A percentile compares a stretch with the other conserved stretches of the same genome.
These are phyloP conservation scores for Latrodectus elegans DNA, from an alignment of 2,888 invertebrate species.

Conservation along the genomic window DNA sequence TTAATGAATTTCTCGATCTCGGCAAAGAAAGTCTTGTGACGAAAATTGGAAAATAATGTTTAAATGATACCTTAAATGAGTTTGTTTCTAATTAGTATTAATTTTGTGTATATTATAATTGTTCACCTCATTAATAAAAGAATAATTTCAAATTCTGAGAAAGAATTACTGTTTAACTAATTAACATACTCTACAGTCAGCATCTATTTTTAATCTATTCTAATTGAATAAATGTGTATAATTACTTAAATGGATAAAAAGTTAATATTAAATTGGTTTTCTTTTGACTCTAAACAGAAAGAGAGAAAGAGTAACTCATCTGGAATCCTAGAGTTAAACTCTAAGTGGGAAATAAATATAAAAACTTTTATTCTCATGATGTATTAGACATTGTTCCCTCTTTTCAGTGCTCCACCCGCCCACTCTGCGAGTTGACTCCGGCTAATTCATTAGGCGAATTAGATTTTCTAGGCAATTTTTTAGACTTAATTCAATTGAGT, in stretches of 20 bases:
- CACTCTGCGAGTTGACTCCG: constrained; percentile 25
- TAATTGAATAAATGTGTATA: neutral
- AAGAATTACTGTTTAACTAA: neutral
- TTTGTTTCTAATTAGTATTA: neutral
- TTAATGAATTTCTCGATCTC: no score
- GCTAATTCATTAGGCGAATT: constrained; percentile 63
- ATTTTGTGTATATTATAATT: neutral
- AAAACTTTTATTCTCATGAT: neutral
- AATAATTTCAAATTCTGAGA: neutral
- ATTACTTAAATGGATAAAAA: constrained; percentile 1
- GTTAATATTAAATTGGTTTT: neutral
- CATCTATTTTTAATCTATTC: neutral
- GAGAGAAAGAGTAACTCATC: neutral
- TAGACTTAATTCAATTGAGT: constrained; percentile 61
- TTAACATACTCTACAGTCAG: neutral
- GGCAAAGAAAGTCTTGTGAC: neutral
- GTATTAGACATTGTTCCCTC: constrained; percentile 6
- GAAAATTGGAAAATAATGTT: neutral
- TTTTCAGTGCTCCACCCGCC: constrained; percentile 2
- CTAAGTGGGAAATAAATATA: neutral
- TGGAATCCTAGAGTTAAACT: neutral
- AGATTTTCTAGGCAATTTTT: constrained; percentile 57
- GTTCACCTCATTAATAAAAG: neutral
- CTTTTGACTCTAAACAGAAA: neutral
- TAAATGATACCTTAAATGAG: neutral